Evolutionary conservation across 30 jellyfish, hydroid and myxozoan species (phyloP).

Genomic region (Cassiopea andromeda): DNA sequence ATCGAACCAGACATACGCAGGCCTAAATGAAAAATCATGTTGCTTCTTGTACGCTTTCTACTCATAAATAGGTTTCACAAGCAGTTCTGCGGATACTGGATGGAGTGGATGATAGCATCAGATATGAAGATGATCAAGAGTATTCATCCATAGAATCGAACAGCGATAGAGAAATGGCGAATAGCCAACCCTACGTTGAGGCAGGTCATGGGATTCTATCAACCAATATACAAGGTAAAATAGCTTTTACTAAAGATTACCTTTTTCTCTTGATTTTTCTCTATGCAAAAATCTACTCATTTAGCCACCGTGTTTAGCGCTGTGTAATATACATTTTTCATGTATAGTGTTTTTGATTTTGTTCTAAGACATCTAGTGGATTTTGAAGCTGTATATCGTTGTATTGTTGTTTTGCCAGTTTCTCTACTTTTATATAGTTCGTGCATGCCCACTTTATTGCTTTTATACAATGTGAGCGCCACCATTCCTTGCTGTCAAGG

Average conservation of each 20-base stretch:
- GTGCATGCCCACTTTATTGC: too few species aligned
- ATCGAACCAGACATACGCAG: too few species aligned
- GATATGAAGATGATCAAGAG: constrained; percentile 4
- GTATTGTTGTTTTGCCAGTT: too few species aligned
- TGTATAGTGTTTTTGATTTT: too few species aligned
- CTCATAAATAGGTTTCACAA: constrained; percentile 13
- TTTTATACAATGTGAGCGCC: too few species aligned
- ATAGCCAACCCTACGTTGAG: background rate
- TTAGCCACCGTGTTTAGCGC: too few species aligned
- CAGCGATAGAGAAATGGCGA: background rate
- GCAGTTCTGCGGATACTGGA: constrained; percentile 40
- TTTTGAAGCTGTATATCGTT: too few species aligned
- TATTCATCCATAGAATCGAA: background rate
- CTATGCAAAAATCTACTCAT: background rate
- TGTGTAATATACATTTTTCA: too few species aligned
- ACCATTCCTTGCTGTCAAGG: too few species aligned
- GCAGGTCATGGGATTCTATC: background rate
- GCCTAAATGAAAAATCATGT: background rate
- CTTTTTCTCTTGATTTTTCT: background rate
- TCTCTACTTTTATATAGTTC: too few species aligned
- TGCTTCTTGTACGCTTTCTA: background rate
- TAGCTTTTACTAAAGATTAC: background rate
- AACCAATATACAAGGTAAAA: background rate
- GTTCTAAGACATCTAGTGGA: too few species aligned
- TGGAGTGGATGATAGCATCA: constrained; percentile 25